Base-by-base conservation (phyloP, 2,113 vertebrate genomes). In the Athene cunicularia region DNA sequence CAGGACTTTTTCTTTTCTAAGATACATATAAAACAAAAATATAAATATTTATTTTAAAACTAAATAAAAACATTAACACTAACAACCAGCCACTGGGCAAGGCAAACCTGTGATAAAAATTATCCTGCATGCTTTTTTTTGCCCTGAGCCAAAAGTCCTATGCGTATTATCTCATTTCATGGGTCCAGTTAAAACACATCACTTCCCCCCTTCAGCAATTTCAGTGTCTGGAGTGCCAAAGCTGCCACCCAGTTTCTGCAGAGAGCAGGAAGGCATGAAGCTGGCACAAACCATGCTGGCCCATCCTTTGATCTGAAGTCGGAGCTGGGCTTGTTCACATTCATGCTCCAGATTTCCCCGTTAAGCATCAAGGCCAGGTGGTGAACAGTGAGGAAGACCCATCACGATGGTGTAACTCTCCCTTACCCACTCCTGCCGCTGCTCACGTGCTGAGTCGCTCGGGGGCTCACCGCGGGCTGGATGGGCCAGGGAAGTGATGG, bases 401-500 rank as follows among this genome's bases (percentile, higher is more conserved):
- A 37, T 32, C 47, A 50, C 0, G 2, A 19, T 28, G 35, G 11
- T 5, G 26, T 13, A 8, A 33, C 0, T 3, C 19, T 27, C 53
- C 70, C 32, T 62, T 17, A 12, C 12, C 20, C n/a, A 5, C 6
- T 28, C 28, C 39, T 13, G 30, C 33, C 13, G 15, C 50, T 12
- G 16, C 19, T 30, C 26, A 24, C 1, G 1, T 19, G 52, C 20
- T 0, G 1, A 64, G 52, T 12, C 4, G 1, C 18, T 52, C 6
- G 0, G 6, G 13, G 15, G 26, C 45, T 82, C 32, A 26, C 26
- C 7, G 3, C 8, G 35, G 41, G 43, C 41, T 73, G 45, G 22
- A 53, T 0, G 2, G n/a, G 80, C 23, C 47, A 63, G 37, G 43
- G 39, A 79, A 71, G n/a, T 2, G 21, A n/a, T 5, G 56, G 37